Conservation (phyloP, 2,113 vertebrate species). For the Manacus vitellinus region DNA sequence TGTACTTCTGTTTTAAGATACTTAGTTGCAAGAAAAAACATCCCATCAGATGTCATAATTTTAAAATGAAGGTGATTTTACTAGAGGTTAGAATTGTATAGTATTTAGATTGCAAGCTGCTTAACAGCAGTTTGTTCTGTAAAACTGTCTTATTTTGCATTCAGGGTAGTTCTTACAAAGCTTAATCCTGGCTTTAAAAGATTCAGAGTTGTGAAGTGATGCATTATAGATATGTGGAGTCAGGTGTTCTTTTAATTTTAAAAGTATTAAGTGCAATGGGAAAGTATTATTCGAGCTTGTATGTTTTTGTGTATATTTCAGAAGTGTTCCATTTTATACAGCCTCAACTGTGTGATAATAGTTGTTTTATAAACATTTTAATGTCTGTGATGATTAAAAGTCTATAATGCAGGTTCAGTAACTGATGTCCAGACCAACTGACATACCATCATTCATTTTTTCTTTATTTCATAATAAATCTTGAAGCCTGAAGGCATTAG, state of each 20-base stretch:
- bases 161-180: constrained; percentile 25
- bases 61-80: constrained; percentile 14
- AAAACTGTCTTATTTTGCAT: constrained; percentile 30
- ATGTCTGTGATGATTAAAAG: constrained; percentile 37
- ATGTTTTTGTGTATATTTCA: constrained; percentile 16
- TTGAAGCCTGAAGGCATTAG: constrained; percentile 67
- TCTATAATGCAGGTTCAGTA: constrained; percentile 21
- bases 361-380: constrained; percentile 31
- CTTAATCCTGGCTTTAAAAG: constrained; percentile 59
- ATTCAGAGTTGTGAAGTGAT: constrained; percentile 29
- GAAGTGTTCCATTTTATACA: neutral
- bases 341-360: neutral
- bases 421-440: constrained; percentile 28
- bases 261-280: neutral
- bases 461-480: constrained; percentile 73
- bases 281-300: neutral
- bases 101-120: neutral
- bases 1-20: neutral
- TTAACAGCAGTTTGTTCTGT: constrained; percentile 32
- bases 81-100: constrained; percentile 6
- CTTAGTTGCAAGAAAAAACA: neutral
- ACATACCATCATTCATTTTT: constrained; percentile 69
- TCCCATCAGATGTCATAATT: neutral
- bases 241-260: constrained; percentile 49
- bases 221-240: constrained; percentile 29